Percentiles rank a stretch among this genome's conserved stretches.
Conservation (phyloP, 2,113 vertebrate species). For the Astur gentilis region DNA sequence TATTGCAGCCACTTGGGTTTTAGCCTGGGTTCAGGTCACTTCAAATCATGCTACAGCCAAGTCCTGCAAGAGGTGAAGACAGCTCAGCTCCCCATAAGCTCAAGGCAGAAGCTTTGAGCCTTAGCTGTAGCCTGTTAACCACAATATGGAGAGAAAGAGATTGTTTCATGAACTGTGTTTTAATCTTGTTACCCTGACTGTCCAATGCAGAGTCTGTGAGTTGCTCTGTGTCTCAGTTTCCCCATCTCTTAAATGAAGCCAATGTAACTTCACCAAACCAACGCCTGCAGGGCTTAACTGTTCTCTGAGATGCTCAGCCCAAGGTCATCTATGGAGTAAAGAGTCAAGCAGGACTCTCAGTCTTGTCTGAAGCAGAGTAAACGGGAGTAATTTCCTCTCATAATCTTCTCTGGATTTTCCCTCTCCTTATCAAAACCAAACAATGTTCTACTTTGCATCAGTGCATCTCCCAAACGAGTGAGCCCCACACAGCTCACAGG, state of each 20-base stretch:
- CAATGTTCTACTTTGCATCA: background rate
- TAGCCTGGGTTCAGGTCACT: background rate
- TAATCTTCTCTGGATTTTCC: background rate
- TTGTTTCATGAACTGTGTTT: background rate
- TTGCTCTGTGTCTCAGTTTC: background rate
- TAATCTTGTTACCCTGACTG: fast-evolving
- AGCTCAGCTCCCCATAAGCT: background rate
- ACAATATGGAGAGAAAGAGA: background rate
- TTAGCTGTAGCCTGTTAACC: background rate
- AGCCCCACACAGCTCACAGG: background rate
- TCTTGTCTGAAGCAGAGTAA: background rate
- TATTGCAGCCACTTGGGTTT: background rate
- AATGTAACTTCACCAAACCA: background rate
- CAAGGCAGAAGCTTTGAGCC: background rate
- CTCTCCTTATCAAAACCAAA: background rate
- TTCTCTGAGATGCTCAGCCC: background rate
- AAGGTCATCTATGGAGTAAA: background rate
- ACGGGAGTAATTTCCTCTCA: background rate
- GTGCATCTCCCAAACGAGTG: background rate
- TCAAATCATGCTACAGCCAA: background rate
- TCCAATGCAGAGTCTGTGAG: background rate
- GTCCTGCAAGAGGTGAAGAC: background rate
- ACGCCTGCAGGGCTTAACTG: background rate
- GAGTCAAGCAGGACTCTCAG: background rate
- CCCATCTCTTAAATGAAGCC: background rate